Evolutionary conservation across 2,888 invertebrate species (phyloP).

Genomic region (Tinea pellionella): DNA sequence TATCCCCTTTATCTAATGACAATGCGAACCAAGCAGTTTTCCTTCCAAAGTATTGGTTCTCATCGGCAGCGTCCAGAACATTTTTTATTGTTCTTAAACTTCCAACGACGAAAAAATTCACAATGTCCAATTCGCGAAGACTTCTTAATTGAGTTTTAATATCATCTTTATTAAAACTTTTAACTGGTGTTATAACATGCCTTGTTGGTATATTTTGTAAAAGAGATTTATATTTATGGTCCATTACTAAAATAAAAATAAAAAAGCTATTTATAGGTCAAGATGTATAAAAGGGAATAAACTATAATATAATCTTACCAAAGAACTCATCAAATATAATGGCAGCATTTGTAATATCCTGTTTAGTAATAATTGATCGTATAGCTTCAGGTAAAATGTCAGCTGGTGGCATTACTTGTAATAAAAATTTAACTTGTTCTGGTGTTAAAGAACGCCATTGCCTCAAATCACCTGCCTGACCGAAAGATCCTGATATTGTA

Average conservation of each 20-base stretch:
- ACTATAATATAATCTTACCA: conserved; percentile 56
- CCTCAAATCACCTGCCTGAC: conserved; percentile 83
- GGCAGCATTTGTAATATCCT: conserved; percentile 92
- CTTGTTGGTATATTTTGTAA: conserved; percentile 90
- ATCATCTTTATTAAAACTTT: conserved; percentile 69
- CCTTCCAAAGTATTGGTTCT: conserved; percentile 80
- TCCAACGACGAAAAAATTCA: conserved; percentile 89
- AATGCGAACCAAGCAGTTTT: conserved; percentile 91
- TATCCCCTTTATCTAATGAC: conserved; percentile 79
- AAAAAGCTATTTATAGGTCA: conserved; percentile 12
- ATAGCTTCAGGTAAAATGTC: conserved; percentile 88
- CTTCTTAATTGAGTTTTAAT: conserved; percentile 77
- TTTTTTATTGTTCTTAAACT: conserved; percentile 76
- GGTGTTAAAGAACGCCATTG: conserved; percentile 83
- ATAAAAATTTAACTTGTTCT: conserved; percentile 78
- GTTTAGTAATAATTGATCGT: conserved; percentile 80
- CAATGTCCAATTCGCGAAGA: conserved; percentile 84
- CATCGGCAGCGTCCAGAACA: conserved; percentile 77
- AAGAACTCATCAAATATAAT: conserved; percentile 91
- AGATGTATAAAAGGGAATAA: conserved; percentile 4
- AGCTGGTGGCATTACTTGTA: conserved; percentile 88
- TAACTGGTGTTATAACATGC: conserved; percentile 82
- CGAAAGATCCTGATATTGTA: conserved; percentile 87
- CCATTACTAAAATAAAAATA: conserved; percentile 77
- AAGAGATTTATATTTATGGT: conserved; percentile 92